phyloP scores from a whole-genome alignment of 2,888 invertebrate genomes.

The Acleris laterana region DNA sequence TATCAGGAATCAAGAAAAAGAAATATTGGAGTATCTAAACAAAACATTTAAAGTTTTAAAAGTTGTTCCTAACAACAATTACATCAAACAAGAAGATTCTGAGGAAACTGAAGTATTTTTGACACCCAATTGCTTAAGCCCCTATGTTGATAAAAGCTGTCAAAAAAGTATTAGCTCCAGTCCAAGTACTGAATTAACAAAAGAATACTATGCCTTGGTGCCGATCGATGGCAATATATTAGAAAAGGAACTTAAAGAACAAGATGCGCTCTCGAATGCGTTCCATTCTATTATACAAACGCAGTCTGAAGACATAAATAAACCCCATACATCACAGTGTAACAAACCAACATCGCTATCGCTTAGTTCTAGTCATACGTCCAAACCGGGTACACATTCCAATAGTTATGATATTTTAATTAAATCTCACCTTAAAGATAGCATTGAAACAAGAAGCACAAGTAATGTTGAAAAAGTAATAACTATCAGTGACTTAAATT shows the following conservation, averaged over 20 bases:
- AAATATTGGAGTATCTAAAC: conserved; percentile 73
- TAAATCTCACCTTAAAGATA: conserved; percentile 52
- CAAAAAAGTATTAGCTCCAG: conserved; percentile 62
- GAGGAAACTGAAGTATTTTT: conserved; percentile 73
- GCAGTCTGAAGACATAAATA: conserved; percentile 56
- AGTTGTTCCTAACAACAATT: conserved; percentile 46
- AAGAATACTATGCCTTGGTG: conserved; percentile 72
- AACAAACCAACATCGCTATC: conserved; percentile 69
- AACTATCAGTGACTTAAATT: conserved; percentile 48
- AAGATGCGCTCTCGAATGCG: conserved; percentile 78
- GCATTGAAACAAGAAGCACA: conserved; percentile 40
- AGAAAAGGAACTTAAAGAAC: conserved; percentile 81
- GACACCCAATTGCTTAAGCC: conserved; percentile 75
- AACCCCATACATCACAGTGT: conserved; percentile 51
- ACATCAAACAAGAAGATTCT: conserved; percentile 56
- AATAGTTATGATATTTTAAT: conserved; percentile 69
- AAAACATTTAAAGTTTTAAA: conserved; percentile 54
- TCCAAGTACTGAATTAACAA: conserved; percentile 72
- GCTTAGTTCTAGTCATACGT: conserved; percentile 71
- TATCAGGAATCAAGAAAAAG: conserved; percentile 76
- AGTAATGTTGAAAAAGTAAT: conserved; percentile 43
- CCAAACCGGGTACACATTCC: conserved; percentile 72
- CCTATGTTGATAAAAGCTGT: conserved; percentile 59
- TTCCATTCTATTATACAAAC: conserved; percentile 76
- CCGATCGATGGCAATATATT: conserved; percentile 69